Evolutionary conservation across 2,113 vertebrate species (phyloP).

Genomic region (Raja brachyura): DNA sequence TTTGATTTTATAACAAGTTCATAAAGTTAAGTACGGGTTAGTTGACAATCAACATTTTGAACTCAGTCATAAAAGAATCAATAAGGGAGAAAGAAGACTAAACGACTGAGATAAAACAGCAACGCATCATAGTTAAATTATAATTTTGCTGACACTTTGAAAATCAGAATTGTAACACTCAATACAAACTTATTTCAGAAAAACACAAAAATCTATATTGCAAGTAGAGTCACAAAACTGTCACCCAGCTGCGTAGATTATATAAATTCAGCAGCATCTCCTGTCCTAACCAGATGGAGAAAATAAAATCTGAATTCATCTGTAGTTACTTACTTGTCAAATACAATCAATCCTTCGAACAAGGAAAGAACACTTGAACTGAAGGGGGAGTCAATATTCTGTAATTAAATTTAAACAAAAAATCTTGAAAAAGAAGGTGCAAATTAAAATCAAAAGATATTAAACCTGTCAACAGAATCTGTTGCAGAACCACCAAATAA

Average conservation of each 20-base stretch:
- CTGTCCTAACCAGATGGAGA: neutral
- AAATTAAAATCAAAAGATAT: neutral
- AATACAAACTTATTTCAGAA: neutral
- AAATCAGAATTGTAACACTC: constrained; percentile 18
- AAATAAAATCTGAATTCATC: neutral
- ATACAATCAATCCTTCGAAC: constrained; percentile 16
- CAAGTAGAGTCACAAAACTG: constrained; percentile 12
- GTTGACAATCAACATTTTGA: neutral
- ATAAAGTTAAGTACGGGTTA: neutral
- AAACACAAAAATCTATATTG: constrained; percentile 13
- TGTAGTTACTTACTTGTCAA: neutral
- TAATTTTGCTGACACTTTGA: neutral
- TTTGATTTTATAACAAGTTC: neutral
- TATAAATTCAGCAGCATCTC: neutral
- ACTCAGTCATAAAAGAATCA: constrained; percentile 8
- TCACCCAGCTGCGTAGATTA: neutral
- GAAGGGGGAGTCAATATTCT: neutral
- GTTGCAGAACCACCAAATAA: neutral
- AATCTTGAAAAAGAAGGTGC: neutral
- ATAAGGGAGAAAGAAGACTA: neutral
- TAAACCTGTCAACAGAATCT: neutral
- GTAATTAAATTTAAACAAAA: constrained; percentile 20
- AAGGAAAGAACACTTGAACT: neutral
- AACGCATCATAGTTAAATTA: neutral
- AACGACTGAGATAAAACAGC: neutral